Evolutionary conservation across 2,113 vertebrate genomes (phyloP).

Genomic region (Thamnaconus septentrionalis): DNA sequence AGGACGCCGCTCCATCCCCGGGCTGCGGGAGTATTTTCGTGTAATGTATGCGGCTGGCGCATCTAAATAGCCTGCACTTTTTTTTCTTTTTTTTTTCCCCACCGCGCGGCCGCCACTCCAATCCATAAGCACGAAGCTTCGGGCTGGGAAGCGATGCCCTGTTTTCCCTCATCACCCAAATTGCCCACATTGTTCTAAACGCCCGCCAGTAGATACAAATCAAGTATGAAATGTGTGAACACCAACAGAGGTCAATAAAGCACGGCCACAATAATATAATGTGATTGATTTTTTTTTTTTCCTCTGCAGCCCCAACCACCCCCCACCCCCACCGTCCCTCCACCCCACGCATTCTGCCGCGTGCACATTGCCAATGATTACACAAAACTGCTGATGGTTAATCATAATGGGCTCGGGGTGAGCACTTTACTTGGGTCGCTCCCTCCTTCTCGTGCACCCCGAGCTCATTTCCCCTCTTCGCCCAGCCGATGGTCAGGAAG

Average conservation of each 20-base stretch:
- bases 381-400: conserved; percentile 75
- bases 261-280: conserved; percentile 76
- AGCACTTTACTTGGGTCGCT: conserved; percentile 67
- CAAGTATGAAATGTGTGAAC: conserved; percentile 75
- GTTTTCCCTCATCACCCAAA: conserved; percentile 73
- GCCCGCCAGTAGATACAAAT: conserved; percentile 74
- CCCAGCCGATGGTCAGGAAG: conserved; percentile 59
- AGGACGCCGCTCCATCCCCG: conserved; percentile 33
- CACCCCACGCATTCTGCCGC: conserved; percentile 40
- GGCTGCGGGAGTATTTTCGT: conserved; percentile 42
- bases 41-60: conserved; percentile 63
- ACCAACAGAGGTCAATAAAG: conserved; percentile 76
- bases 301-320: conserved; percentile 61
- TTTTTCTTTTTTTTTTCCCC: conserved; percentile 31
- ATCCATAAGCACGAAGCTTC: conserved; percentile 59
- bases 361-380: conserved; percentile 71
- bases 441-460: conserved; percentile 55
- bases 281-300: conserved; percentile 68
- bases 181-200: conserved; percentile 76
- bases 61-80: conserved; percentile 65
- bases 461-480: conserved; percentile 64
- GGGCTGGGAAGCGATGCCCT: conserved; percentile 64
- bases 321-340: too few species aligned
- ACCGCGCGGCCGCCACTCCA: conserved; percentile 62
- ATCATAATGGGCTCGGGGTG: conserved; percentile 72